phyloP scores from a whole-genome alignment of 2,888 invertebrate genomes.

The Ecliptopera silaceata region DNA sequence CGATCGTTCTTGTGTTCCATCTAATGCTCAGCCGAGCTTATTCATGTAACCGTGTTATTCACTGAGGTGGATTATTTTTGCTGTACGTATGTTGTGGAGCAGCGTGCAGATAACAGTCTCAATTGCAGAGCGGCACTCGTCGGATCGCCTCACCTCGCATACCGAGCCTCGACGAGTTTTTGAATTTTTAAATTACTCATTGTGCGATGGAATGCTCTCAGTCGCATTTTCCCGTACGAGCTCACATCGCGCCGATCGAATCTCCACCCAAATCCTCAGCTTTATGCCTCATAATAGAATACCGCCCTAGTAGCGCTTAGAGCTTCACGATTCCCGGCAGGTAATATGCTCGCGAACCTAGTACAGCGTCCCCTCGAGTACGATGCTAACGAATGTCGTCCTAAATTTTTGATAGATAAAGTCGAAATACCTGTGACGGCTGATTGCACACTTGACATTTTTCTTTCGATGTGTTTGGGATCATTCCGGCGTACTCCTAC shows the following conservation, averaged over 20 bases:
- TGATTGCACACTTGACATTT: conserved; percentile 58
- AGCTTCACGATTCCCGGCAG: conserved; percentile 48
- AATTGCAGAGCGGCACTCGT: conserved; percentile 75
- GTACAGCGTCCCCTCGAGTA: conserved; percentile 70
- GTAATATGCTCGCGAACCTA: conserved; percentile 67
- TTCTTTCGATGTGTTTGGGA: conserved; percentile 56
- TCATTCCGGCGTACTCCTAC: conserved; percentile 62
- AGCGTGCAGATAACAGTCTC: conserved; percentile 74
- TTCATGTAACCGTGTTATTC: conserved; percentile 64
- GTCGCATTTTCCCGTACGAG: conserved; percentile 55
- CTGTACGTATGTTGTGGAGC: conserved; percentile 50
- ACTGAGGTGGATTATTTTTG: conserved; percentile 52
- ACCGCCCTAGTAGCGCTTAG: conserved; percentile 40
- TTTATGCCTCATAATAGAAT: conserved; percentile 64
- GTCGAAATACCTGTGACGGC: conserved; percentile 66
- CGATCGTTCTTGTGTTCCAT: conserved; percentile 44
- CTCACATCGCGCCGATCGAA: conserved; percentile 55
- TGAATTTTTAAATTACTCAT: conserved; percentile 84
- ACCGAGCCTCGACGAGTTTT: conserved; percentile 79
- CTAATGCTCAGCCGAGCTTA: conserved; percentile 44
- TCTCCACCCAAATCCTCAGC: conserved; percentile 63
- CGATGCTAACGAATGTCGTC: conserved; percentile 77
- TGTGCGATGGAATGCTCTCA: conserved; percentile 80
- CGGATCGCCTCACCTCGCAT: conserved; percentile 73
- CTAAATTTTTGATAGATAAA: conserved; percentile 78